Evolutionary conservation across 2,888 invertebrate species (phyloP), one percentile per base, ranked within the genome.

Genomic region (Apeira syringaria): DNA sequence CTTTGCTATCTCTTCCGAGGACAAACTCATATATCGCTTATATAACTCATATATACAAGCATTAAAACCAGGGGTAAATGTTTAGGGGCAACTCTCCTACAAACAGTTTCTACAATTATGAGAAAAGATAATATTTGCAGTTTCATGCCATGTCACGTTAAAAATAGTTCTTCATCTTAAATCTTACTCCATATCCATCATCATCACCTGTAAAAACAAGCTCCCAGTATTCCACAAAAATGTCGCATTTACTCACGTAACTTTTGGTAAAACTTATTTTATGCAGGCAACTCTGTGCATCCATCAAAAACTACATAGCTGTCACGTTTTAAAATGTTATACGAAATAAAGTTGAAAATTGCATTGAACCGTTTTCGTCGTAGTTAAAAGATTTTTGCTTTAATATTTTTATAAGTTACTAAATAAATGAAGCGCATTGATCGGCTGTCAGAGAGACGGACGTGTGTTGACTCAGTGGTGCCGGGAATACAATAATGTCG

Each of bases 371-470:
- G 8, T 2, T 24, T 9, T 43, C 41, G 37, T 37, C 44, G 45
- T 53, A 33, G 47, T 38, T 15, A 2, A 43, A 22, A 29, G 31
- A 38, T 29, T 52, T 69, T 72, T 66, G 64, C 59, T 58, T 46
- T 59, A 63, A 71, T 85, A 83, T 86, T 87, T 84, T 83, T 68
- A 69, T 83, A 85, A 78, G 81, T 76, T 73, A 78, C 78, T 79
- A 83, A 84, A 83, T 86, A 86, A 86, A 87, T 86, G 83, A 86
- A 67, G 70, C 53, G 69, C 69, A 85, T 87, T 89, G 86, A 88
- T 76, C 70, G 61, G 56, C 66, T 76, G 87, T 83, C 86, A 79
- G 63, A 40, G 66, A 50, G 62, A 53, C 56, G 66, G 56, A 53
- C 64, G 59, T 53, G 56, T 87, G 85, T 88, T 88, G 82, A 74